Conservation (phyloP, 2,888 invertebrate species). For the Drosophila robusta region DNA sequence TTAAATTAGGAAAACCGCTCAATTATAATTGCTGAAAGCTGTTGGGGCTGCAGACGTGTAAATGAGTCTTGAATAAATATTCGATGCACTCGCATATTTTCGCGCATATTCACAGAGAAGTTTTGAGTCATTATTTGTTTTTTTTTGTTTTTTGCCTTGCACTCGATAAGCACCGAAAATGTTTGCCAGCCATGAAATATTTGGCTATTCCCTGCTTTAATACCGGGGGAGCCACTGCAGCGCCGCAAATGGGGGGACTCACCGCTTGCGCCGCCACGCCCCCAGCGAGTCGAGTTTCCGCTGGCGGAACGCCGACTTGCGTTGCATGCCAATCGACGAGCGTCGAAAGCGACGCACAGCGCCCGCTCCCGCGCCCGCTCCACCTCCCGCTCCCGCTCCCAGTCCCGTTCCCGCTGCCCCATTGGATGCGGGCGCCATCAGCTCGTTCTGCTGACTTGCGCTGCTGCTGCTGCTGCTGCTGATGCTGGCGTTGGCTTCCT, state of each 20-base stretch:
- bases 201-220: background rate
- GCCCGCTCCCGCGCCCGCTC: conserved; percentile 10
- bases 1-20: too few species aligned
- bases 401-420: conserved; percentile 13
- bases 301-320: conserved; percentile 83
- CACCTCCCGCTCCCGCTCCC: background rate
- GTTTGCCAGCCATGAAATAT: background rate
- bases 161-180: conserved; percentile 20
- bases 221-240: background rate
- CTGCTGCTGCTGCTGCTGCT: conserved; percentile 22
- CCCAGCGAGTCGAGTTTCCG: conserved; percentile 83
- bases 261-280: conserved; percentile 82
- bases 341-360: conserved; percentile 75
- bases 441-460: conserved; percentile 33
- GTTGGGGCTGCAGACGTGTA: too few species aligned
- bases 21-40: too few species aligned
- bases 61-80: too few species aligned
- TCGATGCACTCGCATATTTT: too few species aligned
- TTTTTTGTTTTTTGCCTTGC: too few species aligned
- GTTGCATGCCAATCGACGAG: conserved; percentile 83
- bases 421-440: conserved; percentile 17
- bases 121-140: too few species aligned
- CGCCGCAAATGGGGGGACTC: conserved; percentile 49
- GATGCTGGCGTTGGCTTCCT: conserved; percentile 8
- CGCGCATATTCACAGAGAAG: too few species aligned